A percentile compares a stretch with the other conserved stretches of the same genome.
phyloP scores from a whole-genome alignment of 53 echinoderm and acorn worm genomes.

The Holothuria leucospilota region DNA sequence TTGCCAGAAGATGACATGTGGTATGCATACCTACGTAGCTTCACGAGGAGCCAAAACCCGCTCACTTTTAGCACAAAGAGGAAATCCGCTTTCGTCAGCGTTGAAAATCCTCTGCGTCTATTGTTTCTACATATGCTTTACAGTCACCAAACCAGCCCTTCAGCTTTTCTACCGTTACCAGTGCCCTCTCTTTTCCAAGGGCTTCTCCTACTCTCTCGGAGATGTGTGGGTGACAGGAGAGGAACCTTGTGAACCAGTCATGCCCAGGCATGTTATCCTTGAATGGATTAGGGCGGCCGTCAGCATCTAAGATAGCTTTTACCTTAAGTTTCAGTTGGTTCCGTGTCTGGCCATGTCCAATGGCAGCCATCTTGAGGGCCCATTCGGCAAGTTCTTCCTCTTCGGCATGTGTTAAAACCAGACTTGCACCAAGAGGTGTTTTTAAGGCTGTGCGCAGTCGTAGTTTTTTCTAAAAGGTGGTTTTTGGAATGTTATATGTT shows the following conservation, averaged over 20 bases:
- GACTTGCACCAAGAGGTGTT: constrained; percentile 30
- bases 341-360: constrained; percentile 29
- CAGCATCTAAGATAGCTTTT: constrained; percentile 39
- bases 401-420: not conserved
- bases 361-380: constrained; percentile 24
- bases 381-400: constrained; percentile 33
- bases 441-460: not conserved
- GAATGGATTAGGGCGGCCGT: constrained; percentile 52
- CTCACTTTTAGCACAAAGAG: not conserved
- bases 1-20: not conserved
- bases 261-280: constrained; percentile 50
- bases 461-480: constrained; percentile 20
- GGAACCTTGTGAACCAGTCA: constrained; percentile 37
- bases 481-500: not conserved
- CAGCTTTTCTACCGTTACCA: constrained; percentile 43
- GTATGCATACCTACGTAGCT: no score
- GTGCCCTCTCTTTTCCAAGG: constrained; percentile 42
- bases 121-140: not conserved
- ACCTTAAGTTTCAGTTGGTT: constrained; percentile 24
- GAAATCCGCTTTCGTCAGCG: not conserved
- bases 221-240: constrained; percentile 38
- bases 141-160: constrained; percentile 6
- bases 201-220: not conserved
- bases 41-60: no score
- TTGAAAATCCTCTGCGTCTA: not conserved